Percentiles rank a stretch among this genome's conserved stretches.
Evolutionary conservation across 1,140 invertebrate genomes (phyloP).

Genomic region (Drosophila setifemur): DNA sequence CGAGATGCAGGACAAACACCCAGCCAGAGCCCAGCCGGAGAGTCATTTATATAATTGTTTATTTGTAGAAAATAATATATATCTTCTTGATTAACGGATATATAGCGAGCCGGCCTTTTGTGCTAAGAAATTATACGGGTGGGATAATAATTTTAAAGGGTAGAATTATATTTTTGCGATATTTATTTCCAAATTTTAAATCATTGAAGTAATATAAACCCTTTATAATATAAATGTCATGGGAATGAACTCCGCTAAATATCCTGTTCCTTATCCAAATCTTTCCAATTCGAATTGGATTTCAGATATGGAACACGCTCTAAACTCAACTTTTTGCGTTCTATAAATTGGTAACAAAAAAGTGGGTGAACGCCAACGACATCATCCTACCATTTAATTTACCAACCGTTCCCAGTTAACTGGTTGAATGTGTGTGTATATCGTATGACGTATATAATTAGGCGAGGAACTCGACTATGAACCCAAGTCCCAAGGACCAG

Average conservation of each 20-base stretch:
- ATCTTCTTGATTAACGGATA: conserved; percentile 17
- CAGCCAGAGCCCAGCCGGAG: background rate
- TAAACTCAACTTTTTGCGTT: background rate
- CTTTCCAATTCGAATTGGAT: conserved; percentile 28
- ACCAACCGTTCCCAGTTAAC: background rate
- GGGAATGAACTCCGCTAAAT: background rate
- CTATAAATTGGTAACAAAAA: background rate
- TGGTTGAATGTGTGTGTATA: conserved; percentile 14
- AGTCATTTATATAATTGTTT: conserved; percentile 43
- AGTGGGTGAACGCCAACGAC: background rate
- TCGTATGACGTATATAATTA: conserved; percentile 53
- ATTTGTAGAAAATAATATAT: conserved; percentile 1
- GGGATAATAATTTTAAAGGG: too few species aligned
- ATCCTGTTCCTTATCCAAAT: conserved; percentile 40
- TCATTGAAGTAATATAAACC: too few species aligned
- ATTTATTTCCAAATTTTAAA: too few species aligned
- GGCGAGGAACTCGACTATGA: conserved; percentile 35
- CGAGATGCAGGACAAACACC: conserved; percentile 14
- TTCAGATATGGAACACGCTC: conserved; percentile 26
- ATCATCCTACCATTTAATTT: background rate
- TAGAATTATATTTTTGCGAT: too few species aligned
- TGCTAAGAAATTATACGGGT: background rate
- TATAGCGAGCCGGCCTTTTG: background rate
- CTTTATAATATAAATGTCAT: too few species aligned
- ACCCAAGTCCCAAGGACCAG: conserved; percentile 5